Conservation (phyloP, 2,113 vertebrate genomes). For the Rissa tridactyla region DNA sequence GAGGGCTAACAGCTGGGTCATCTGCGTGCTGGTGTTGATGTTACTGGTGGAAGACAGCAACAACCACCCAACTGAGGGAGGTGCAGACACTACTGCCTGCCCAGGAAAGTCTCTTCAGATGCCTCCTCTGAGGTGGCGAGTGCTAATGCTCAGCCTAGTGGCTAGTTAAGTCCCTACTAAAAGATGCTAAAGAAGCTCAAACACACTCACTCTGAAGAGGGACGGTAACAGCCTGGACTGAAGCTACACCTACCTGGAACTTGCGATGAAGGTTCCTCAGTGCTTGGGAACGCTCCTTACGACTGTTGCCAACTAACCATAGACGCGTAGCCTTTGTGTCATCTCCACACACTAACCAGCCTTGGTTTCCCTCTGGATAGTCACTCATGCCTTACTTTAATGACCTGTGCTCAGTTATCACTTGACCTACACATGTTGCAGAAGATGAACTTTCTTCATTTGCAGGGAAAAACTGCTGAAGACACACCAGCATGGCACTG, state of each 20-base stretch:
- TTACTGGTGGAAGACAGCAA: neutral
- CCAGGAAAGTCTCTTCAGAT: neutral
- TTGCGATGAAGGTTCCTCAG: neutral
- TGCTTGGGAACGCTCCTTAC: neutral
- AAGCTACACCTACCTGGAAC: neutral
- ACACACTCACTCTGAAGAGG: neutral
- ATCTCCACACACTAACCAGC: neutral
- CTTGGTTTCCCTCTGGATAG: neutral
- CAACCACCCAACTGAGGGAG: neutral
- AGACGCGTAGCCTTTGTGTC: neutral
- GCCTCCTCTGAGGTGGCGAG: neutral
- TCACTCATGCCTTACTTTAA: neutral
- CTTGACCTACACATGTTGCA: neutral
- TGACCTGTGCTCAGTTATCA: neutral
- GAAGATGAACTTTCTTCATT: neutral
- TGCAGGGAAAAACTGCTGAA: neutral
- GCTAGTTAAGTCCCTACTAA: neutral
- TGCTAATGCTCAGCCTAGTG: neutral
- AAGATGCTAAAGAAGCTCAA: neutral
- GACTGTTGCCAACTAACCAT: neutral
- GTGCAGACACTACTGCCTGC: neutral
- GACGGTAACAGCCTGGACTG: neutral
- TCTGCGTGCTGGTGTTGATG: neutral
- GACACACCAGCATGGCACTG: neutral
- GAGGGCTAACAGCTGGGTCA: neutral